Percentiles rank a stretch among this genome's conserved stretches.
These are phyloP conservation scores for Planococcus citri DNA, from an alignment of 1,140 invertebrate genomes.

Conservation along the genomic window DNA sequence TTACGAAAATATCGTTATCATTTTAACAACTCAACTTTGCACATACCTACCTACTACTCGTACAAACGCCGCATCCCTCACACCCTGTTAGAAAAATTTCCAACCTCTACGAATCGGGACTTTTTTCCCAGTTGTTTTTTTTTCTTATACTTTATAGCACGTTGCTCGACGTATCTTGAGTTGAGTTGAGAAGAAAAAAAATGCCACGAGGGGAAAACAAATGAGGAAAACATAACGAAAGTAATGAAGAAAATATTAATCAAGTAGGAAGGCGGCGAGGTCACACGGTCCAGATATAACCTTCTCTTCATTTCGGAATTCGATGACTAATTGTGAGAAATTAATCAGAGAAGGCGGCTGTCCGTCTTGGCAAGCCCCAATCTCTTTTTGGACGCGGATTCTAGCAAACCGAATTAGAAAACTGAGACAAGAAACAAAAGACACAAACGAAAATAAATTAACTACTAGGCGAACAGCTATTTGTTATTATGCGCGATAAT, in stretches of 20 bases:
- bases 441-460: conserved; percentile 8
- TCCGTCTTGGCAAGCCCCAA: conserved; percentile 5
- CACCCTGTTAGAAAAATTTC: too few relatives aligned
- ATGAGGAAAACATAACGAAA: conserved; percentile 5
- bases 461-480: background rate
- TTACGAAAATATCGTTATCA: background rate
- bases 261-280: background rate
- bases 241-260: conserved; percentile 8
- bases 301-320: conserved; percentile 3
- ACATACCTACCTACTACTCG: too few relatives aligned
- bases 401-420: conserved; percentile 6
- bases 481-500: conserved; percentile 3
- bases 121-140: too few relatives aligned
- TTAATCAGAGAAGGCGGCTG: background rate
- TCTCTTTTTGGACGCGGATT: conserved; percentile 6
- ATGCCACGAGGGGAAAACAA: background rate
- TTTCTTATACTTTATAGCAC: too few relatives aligned
- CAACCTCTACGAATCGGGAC: too few relatives aligned
- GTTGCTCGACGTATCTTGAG: too few relatives aligned
- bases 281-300: conserved; percentile 6
- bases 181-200: background rate
- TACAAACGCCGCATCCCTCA: too few relatives aligned
- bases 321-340: conserved; percentile 6
- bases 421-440: conserved; percentile 1
- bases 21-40: background rate